phyloP scores from a whole-genome alignment of 2,888 invertebrate genomes.

The Xestoiulus laeticollis region DNA sequence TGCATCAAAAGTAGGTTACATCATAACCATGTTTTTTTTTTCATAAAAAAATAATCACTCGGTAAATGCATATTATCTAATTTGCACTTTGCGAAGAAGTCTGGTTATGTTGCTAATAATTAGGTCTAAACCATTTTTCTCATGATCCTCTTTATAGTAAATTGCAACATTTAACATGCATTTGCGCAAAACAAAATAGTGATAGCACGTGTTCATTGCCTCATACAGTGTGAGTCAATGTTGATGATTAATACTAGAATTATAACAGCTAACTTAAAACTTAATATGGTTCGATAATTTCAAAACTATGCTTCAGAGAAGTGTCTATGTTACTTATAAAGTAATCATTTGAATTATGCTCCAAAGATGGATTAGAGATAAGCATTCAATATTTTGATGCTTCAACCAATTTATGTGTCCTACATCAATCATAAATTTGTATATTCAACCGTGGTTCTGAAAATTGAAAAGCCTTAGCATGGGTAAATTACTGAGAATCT shows the following conservation, averaged over 20 bases:
- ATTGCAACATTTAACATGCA: too few species aligned
- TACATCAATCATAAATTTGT: constrained; percentile 5
- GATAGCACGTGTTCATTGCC: too few species aligned
- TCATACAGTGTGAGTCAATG: too few species aligned
- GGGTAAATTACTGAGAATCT: neutral
- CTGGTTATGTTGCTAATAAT: neutral
- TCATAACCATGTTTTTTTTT: neutral
- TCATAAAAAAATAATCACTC: neutral
- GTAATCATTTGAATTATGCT: neutral
- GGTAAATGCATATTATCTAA: neutral
- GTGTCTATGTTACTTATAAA: neutral
- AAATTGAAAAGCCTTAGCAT: neutral
- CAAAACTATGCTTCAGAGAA: neutral
- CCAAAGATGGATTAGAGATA: neutral
- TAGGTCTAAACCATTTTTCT: too few species aligned
- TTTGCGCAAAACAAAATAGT: too few species aligned
- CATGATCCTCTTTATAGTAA: too few species aligned
- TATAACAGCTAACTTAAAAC: neutral
- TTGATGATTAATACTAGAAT: neutral
- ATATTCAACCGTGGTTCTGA: neutral
- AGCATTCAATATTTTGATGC: neutral
- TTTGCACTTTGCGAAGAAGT: neutral
- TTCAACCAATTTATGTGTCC: neutral
- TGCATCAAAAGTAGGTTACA: neutral
- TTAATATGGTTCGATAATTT: neutral